phyloP scores from a whole-genome alignment of 2,113 vertebrate species.

The Mesoclemmys tuberculata region DNA sequence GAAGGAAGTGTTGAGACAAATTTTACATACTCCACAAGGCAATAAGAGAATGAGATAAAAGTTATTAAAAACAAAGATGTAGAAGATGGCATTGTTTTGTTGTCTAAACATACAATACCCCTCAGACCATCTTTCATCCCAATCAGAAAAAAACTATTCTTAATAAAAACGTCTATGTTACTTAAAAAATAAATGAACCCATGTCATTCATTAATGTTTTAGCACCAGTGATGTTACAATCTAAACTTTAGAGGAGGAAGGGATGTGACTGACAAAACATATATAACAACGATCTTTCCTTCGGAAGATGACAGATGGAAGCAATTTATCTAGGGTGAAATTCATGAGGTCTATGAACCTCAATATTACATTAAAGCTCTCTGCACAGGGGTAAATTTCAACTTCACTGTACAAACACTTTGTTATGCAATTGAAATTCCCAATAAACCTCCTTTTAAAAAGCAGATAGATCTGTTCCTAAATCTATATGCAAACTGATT shows the following conservation, averaged over 20 bases:
- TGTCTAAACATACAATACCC: background rate
- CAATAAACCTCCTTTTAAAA: background rate
- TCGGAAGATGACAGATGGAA: background rate
- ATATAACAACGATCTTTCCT: background rate
- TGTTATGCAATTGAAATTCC: background rate
- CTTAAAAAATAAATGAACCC: background rate
- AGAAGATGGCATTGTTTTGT: background rate
- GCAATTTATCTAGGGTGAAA: background rate
- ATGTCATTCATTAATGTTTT: background rate
- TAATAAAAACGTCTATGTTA: background rate
- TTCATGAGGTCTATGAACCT: background rate
- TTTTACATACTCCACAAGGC: background rate
- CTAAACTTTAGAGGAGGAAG: background rate
- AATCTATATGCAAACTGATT: background rate
- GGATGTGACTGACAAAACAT: background rate
- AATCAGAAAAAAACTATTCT: background rate
- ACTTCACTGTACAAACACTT: background rate
- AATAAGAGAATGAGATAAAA: background rate
- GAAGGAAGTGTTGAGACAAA: slow-evolving; percentile 22
- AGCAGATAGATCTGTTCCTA: background rate
- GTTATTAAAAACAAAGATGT: accelerated
- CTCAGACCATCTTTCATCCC: background rate
- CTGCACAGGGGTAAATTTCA: background rate
- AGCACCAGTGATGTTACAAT: background rate
- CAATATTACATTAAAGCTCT: background rate